A percentile compares a stretch with the other conserved stretches of the same genome.
Evolutionary conservation across 2,888 invertebrate species (phyloP).

Genomic region (Agrochola litura): DNA sequence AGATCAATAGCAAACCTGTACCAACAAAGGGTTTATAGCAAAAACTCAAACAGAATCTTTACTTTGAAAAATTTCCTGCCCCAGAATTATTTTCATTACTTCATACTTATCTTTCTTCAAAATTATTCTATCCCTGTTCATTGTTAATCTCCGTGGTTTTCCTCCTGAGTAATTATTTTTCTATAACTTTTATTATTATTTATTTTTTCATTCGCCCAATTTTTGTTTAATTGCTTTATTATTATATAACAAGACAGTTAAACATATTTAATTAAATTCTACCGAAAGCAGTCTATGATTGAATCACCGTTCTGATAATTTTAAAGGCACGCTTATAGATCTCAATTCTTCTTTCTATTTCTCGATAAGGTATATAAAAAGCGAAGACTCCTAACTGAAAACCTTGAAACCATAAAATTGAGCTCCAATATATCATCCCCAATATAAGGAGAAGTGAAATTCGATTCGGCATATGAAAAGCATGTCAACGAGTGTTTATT

Average conservation of each 20-base stretch:
- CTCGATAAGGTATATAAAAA: conserved; percentile 28
- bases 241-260: neutral
- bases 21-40: neutral
- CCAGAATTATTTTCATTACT: neutral
- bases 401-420: conserved; percentile 48
- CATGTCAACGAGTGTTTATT: conserved; percentile 52
- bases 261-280: neutral
- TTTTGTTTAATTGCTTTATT: neutral
- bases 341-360: neutral
- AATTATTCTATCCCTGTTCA: conserved; percentile 4
- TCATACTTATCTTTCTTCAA: neutral
- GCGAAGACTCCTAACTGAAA: conserved; percentile 3
- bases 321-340: neutral
- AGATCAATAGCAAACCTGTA: neutral
- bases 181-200: conserved; percentile 3
- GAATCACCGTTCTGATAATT: neutral
- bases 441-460: conserved; percentile 45
- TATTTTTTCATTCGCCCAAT: conserved; percentile 16
- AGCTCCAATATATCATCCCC: conserved; percentile 34
- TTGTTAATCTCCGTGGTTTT: conserved; percentile 9
- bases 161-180: neutral
- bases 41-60: neutral
- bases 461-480: conserved; percentile 39
- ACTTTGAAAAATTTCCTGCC: neutral
- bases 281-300: neutral